phyloP scores from a whole-genome alignment of 2,888 invertebrate genomes.

The Schizotus pectinicornis region DNA sequence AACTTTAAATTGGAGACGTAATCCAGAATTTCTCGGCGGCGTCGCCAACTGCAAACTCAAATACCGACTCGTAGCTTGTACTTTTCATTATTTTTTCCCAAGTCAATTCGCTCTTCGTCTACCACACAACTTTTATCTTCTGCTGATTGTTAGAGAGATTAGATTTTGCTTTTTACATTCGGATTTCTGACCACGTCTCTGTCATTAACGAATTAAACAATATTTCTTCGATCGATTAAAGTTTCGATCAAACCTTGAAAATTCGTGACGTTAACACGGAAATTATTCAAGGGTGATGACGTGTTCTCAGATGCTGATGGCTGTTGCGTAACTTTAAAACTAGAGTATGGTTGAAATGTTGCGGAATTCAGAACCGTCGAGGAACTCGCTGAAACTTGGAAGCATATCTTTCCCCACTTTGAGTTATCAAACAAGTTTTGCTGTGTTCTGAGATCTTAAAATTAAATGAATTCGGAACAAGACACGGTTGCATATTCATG shows the following conservation, averaged over 20 bases:
- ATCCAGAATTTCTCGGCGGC: slow-evolving; percentile 24
- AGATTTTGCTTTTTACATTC: slow-evolving; percentile 18
- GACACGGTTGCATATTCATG: slow-evolving; percentile 27
- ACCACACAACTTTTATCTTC: slow-evolving; percentile 21
- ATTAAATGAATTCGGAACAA: slow-evolving; percentile 25
- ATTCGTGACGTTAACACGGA: slow-evolving; percentile 3
- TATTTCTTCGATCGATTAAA: slow-evolving; percentile 10
- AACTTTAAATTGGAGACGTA: slow-evolving; percentile 29
- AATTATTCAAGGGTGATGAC: slow-evolving; percentile 25
- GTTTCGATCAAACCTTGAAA: background rate
- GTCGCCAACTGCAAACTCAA: slow-evolving; percentile 34
- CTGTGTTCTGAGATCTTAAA: slow-evolving; percentile 19
- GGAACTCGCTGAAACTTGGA: slow-evolving; percentile 18
- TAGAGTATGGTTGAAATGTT: slow-evolving; percentile 10
- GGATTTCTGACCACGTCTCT: slow-evolving; percentile 10
- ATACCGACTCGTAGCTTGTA: slow-evolving; percentile 31
- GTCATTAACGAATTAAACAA: slow-evolving; percentile 20
- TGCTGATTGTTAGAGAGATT: slow-evolving; percentile 16
- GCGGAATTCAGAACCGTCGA: slow-evolving; percentile 19
- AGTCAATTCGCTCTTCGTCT: slow-evolving; percentile 14
- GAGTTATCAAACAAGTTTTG: slow-evolving; percentile 27
- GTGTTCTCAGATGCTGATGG: slow-evolving; percentile 15
- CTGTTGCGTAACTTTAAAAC: slow-evolving; percentile 11
- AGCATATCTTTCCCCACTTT: slow-evolving; percentile 20
- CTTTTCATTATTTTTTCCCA: slow-evolving; percentile 34